These are phyloP conservation scores for Gonioctena quinquepunctata DNA, from an alignment of 1,140 invertebrate genomes.

Conservation along the genomic window DNA sequence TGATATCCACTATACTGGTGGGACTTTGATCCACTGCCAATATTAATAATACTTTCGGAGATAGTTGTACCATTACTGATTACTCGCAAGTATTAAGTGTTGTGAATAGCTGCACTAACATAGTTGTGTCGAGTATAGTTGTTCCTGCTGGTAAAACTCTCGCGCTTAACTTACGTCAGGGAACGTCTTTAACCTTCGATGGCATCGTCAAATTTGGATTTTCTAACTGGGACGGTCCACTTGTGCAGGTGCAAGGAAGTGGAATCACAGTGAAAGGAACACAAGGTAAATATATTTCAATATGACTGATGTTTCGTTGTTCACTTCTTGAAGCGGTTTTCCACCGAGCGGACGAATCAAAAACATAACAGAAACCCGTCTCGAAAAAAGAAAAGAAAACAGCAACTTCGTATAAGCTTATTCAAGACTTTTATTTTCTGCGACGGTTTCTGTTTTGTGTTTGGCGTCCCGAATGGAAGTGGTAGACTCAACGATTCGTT, in stretches of 20 bases:
- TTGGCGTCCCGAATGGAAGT: too few relatives aligned
- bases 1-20: too few relatives aligned
- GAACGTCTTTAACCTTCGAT: neutral
- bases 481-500: too few relatives aligned
- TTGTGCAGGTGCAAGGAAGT: neutral
- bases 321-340: neutral
- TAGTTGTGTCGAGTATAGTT: neutral
- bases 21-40: too few relatives aligned
- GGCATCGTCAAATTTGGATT: neutral
- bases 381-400: too few relatives aligned
- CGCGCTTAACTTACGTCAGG: neutral
- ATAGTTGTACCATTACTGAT: slow-evolving; percentile 2
- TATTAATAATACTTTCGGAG: too few relatives aligned
- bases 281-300: neutral
- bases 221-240: neutral
- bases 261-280: slow-evolving; percentile 2
- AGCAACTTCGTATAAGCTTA: too few relatives aligned
- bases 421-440: too few relatives aligned
- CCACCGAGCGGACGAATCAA: neutral
- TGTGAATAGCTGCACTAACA: slow-evolving; percentile 6
- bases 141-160: slow-evolving; percentile 10
- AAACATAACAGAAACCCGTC: too few relatives aligned
- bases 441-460: too few relatives aligned
- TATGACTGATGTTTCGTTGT: neutral
- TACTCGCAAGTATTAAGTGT: slow-evolving; percentile 2